Evolutionary conservation across 2,888 invertebrate species (phyloP).

Genomic region (Hartigia nigra): DNA sequence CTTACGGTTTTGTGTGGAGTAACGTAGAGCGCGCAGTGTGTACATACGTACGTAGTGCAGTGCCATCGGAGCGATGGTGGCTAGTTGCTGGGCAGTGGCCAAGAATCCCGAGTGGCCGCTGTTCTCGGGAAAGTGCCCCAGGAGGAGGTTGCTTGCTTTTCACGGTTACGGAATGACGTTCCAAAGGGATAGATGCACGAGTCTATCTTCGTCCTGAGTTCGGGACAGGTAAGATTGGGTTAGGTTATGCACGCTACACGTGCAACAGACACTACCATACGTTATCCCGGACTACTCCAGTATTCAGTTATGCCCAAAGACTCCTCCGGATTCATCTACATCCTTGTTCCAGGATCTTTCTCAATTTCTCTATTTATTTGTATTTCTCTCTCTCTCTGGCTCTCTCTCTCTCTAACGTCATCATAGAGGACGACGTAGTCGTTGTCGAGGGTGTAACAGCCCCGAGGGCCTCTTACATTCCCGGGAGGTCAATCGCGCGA

Average conservation of each 20-base stretch:
- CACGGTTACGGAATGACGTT: not conserved
- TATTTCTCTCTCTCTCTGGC: not conserved
- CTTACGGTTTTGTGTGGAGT: not conserved
- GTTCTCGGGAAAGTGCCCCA: not conserved
- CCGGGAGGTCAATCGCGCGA: conserved; percentile 45
- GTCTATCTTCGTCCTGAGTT: not conserved
- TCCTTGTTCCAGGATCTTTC: not conserved
- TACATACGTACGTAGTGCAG: not conserved
- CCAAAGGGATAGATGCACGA: not conserved
- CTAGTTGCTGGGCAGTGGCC: not conserved
- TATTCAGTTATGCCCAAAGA: not conserved
- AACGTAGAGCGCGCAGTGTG: not conserved
- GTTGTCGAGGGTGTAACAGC: not conserved
- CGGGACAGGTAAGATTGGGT: not conserved
- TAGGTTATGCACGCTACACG: not conserved
- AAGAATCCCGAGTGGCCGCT: conserved; percentile 5
- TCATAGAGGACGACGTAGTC: not conserved
- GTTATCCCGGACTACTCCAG: not conserved
- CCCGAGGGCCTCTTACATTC: conserved; percentile 33
- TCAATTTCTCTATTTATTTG: not conserved
- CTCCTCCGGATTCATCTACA: not conserved
- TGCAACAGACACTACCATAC: not conserved
- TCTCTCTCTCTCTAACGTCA: not conserved
- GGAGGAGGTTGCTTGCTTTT: not conserved
- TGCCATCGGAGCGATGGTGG: not conserved